These are phyloP conservation scores for Actinia equina DNA, from an alignment of 64 coral and sea anemone genomes.

Conservation along the genomic window DNA sequence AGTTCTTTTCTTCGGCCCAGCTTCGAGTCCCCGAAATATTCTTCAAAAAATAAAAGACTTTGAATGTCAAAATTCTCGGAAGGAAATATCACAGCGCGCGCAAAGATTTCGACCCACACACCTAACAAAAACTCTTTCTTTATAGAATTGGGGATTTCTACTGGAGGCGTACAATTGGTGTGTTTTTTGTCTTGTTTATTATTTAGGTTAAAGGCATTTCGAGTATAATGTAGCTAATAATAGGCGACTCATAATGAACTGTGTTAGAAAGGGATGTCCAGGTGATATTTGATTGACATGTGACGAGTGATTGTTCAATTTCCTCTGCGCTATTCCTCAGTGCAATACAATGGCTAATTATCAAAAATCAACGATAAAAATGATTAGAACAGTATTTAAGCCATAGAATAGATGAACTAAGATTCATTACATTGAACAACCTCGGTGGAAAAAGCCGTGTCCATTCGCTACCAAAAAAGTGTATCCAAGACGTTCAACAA, in stretches of 20 bases:
- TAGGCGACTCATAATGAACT: constrained; percentile 9
- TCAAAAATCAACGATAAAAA: constrained; percentile 86
- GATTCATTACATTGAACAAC: not conserved
- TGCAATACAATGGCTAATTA: constrained; percentile 96
- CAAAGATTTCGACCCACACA: not conserved
- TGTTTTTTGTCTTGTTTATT: constrained; percentile 25
- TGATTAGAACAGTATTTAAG: constrained; percentile 87
- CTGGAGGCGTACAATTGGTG: not conserved
- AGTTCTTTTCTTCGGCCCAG: not conserved
- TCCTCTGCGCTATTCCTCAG: constrained; percentile 93
- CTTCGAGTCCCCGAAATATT: not conserved
- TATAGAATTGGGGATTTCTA: not conserved
- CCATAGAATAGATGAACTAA: constrained; percentile 11
- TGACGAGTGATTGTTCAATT: constrained; percentile 95
- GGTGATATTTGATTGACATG: constrained; percentile 73
- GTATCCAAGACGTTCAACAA: not conserved
- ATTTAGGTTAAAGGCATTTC: constrained; percentile 34
- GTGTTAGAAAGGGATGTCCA: constrained; percentile 17
- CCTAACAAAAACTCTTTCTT: not conserved
- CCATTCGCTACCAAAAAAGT: not conserved
- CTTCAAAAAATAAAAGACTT: not conserved
- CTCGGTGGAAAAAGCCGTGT: not conserved
- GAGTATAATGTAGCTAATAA: constrained; percentile 83
- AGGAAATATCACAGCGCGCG: not conserved
- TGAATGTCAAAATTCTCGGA: not conserved